Conservation (phyloP, 2,797 vertebrate species). For the Thaleichthys pacificus region DNA sequence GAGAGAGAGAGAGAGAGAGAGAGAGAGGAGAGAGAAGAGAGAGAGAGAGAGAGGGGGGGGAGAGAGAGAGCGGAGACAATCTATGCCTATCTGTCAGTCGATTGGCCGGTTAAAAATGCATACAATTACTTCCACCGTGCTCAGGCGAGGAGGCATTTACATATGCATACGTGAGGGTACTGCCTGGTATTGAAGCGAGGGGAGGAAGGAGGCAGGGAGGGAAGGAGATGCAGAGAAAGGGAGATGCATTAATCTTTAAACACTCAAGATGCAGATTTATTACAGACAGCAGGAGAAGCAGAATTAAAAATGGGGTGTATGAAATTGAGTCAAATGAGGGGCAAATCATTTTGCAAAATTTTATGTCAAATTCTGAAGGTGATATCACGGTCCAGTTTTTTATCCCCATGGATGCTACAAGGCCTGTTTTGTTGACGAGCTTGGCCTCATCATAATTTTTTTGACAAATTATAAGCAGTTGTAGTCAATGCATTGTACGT, state of each 20-base stretch:
- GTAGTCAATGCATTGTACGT: not conserved
- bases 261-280: constrained; percentile 71
- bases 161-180: constrained; percentile 79
- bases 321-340: constrained; percentile 19
- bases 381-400: not conserved
- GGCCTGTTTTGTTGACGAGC: not conserved
- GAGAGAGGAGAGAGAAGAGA: too few relatives aligned
- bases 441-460: not conserved
- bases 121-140: constrained; percentile 84
- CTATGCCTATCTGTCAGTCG: constrained; percentile 86
- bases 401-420: not conserved
- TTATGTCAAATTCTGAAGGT: constrained; percentile 32
- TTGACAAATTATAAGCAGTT: not conserved
- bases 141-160: constrained; percentile 79
- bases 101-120: constrained; percentile 90
- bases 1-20: constrained; percentile 25
- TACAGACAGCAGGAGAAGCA: constrained; percentile 52
- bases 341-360: constrained; percentile 39
- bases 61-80: constrained; percentile 70
- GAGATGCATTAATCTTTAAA: constrained; percentile 85
- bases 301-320: constrained; percentile 50
- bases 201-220: constrained; percentile 29
- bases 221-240: constrained; percentile 68
- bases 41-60: constrained; percentile 5
- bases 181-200: constrained; percentile 58